These are phyloP conservation scores for Cybosia mesomella DNA, from an alignment of 2,888 invertebrate species.

Conservation along the genomic window DNA sequence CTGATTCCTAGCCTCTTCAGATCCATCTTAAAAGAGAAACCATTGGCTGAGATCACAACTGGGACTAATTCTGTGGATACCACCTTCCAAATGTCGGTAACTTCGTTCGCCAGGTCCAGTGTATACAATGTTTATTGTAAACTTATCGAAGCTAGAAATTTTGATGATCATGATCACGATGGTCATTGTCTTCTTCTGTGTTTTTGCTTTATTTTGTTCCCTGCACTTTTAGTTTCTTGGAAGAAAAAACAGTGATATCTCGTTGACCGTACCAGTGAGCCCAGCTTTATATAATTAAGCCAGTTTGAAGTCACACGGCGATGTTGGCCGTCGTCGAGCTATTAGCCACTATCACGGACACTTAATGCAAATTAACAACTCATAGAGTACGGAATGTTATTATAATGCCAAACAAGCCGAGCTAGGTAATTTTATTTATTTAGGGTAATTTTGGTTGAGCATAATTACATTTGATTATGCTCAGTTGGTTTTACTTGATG, in stretches of 20 bases:
- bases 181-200: not conserved
- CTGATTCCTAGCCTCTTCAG: no score
- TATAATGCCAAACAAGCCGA: conserved; percentile 28
- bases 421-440: conserved; percentile 23
- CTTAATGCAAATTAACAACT: conserved; percentile 48
- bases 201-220: not conserved
- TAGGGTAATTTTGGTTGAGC: conserved; percentile 12
- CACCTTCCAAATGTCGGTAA: no score
- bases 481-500: conserved; percentile 18
- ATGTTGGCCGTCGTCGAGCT: conserved; percentile 22
- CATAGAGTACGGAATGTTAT: conserved; percentile 25
- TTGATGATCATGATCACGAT: no score
- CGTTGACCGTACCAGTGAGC: conserved; percentile 6
- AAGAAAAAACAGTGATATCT: conserved; percentile 21
- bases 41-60: no score
- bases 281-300: conserved; percentile 29
- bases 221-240: not conserved
- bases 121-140: no score
- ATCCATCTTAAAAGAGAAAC: no score
- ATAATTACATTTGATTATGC: conserved; percentile 19
- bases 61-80: no score
- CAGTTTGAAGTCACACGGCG: conserved; percentile 21
- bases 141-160: no score
- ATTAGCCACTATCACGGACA: conserved; percentile 41
- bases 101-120: no score